phyloP scores from a whole-genome alignment of 2,797 vertebrate genomes.

The Phrynocephalus forsythii region DNA sequence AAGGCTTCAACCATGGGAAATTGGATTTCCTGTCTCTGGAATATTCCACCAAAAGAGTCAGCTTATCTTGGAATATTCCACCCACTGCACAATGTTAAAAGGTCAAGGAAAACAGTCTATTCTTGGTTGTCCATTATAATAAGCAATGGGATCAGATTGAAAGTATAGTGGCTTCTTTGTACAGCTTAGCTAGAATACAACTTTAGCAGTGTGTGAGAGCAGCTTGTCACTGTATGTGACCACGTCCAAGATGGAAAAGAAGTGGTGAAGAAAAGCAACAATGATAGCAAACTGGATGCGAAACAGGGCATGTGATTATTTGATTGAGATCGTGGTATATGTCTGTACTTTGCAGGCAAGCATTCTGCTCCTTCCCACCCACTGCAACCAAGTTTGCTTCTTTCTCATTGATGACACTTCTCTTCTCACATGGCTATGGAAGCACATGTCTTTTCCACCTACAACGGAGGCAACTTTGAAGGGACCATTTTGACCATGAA shows the following conservation, averaged over 20 bases:
- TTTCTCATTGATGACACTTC: background rate
- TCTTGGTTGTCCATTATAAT: fast-evolving
- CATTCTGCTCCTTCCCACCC: no score
- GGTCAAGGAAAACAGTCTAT: background rate
- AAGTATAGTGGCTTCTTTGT: background rate
- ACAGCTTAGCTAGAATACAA: background rate
- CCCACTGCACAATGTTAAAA: background rate
- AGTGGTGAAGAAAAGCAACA: no score
- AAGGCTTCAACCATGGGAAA: fast-evolving
- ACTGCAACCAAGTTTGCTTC: background rate
- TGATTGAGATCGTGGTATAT: background rate
- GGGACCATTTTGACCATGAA: background rate
- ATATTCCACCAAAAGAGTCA: slow-evolving; percentile 15
- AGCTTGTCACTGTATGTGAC: background rate
- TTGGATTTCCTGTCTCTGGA: fast-evolving
- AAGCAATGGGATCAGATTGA: background rate
- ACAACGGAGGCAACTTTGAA: background rate
- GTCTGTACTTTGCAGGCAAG: background rate
- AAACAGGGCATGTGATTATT: background rate
- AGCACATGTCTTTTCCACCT: background rate
- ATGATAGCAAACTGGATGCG: no score
- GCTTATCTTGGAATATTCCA: slow-evolving; percentile 33
- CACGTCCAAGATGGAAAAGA: no score
- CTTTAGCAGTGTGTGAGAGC: background rate
- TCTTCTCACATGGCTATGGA: background rate